phyloP scores from a whole-genome alignment of 2,113 vertebrate species.

The Tor tambroides region DNA sequence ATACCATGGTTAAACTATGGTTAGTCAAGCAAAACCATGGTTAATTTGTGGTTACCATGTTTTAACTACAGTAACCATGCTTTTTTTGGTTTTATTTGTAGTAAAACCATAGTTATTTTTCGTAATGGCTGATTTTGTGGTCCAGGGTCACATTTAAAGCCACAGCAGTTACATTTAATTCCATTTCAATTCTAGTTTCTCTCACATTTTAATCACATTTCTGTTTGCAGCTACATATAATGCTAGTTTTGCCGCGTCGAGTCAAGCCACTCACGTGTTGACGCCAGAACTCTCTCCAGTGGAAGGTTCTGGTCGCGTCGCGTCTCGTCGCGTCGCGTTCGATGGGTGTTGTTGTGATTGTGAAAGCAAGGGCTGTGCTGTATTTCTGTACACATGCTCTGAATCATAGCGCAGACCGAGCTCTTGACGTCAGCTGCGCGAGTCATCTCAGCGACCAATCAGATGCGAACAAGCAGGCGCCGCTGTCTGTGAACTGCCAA shows the following conservation, averaged over 20 bases:
- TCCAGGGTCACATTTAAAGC: background rate
- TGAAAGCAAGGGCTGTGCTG: background rate
- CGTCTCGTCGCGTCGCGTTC: conserved; percentile 13
- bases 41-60: too few species aligned
- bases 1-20: too few species aligned
- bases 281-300: background rate
- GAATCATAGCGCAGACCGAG: conserved; percentile 30
- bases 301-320: background rate
- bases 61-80: too few species aligned
- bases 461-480: conserved; percentile 38
- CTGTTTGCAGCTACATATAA: background rate
- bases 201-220: background rate
- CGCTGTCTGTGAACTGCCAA: conserved; percentile 54
- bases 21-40: too few species aligned
- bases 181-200: background rate
- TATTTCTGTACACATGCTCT: conserved; percentile 4
- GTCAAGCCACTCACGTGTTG: background rate
- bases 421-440: conserved; percentile 54
- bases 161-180: background rate
- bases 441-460: conserved; percentile 53
- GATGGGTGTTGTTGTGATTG: background rate
- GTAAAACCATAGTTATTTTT: too few species aligned
- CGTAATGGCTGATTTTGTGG: too few species aligned
- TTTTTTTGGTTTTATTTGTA: too few species aligned
- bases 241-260: background rate